These are phyloP conservation scores for Tachysurus fulvidraco DNA, from an alignment of 2,113 vertebrate species.

Conservation along the genomic window DNA sequence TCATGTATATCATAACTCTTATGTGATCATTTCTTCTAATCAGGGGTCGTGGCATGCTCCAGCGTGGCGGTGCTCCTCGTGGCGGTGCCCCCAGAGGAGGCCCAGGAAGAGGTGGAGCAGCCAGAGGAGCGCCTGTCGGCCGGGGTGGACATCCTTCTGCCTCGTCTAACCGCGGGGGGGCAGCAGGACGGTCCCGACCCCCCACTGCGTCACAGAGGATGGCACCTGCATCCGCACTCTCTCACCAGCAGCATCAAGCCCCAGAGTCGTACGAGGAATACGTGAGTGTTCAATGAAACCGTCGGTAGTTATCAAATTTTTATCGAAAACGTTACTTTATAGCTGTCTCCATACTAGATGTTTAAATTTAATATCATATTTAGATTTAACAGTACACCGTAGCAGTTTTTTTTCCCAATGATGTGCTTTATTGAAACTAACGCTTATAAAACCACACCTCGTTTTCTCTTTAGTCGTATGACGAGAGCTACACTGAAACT, in stretches of 20 bases:
- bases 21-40: background rate
- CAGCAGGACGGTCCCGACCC: slow-evolving; percentile 80
- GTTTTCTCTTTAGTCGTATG: slow-evolving; percentile 78
- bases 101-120: slow-evolving; percentile 78
- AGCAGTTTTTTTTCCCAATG: background rate
- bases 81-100: slow-evolving; percentile 84
- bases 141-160: slow-evolving; percentile 81
- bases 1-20: background rate
- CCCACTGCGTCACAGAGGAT: slow-evolving; percentile 82
- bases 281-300: slow-evolving; percentile 71
- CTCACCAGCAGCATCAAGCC: slow-evolving; percentile 70
- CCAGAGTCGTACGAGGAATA: slow-evolving; percentile 87
- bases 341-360: too few relatives aligned
- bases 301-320: background rate
- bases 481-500: slow-evolving; percentile 86
- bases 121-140: slow-evolving; percentile 79
- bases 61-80: slow-evolving; percentile 79
- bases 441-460: background rate
- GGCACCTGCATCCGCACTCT: slow-evolving; percentile 76
- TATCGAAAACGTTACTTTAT: background rate
- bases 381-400: too few relatives aligned
- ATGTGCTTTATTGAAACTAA: background rate
- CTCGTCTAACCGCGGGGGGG: slow-evolving; percentile 78
- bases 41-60: slow-evolving; percentile 88
- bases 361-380: too few relatives aligned